phyloP scores from a whole-genome alignment of 2,797 vertebrate genomes.

The Microhierax caerulescens region DNA sequence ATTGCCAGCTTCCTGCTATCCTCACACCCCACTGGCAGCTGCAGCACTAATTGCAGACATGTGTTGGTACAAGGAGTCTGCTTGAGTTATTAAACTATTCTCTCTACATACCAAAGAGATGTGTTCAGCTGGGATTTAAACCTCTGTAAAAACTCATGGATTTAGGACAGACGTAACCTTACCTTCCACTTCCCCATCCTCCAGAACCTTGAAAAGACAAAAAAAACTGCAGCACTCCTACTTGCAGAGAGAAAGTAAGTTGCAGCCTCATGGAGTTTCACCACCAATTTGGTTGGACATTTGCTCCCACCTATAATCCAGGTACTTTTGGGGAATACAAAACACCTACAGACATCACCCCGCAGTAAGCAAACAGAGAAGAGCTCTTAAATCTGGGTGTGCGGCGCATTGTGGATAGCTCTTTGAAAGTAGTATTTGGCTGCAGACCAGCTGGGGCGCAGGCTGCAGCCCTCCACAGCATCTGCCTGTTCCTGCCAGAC shows the following conservation, averaged over 20 bases:
- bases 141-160: background rate
- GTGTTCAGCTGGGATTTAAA: background rate
- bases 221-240: background rate
- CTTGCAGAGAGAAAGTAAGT: background rate
- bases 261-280: background rate
- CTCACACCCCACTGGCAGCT: background rate
- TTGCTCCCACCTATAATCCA: background rate
- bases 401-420: background rate
- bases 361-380: background rate
- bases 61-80: background rate
- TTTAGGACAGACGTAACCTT: background rate
- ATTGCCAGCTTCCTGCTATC: background rate
- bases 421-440: constrained; percentile 7
- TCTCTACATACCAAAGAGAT: background rate
- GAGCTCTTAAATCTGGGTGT: background rate
- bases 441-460: background rate
- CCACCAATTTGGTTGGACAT: background rate
- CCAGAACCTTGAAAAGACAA: background rate
- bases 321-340: background rate
- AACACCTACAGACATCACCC: background rate
- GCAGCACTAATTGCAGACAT: background rate
- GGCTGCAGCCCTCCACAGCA: background rate
- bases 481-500: constrained; percentile 26
- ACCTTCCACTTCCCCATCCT: background rate
- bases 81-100: constrained; percentile 3